These are phyloP conservation scores for Lytechinus variegatus DNA, from an alignment of 35 echinoderm and acorn worm genomes.

Conservation along the genomic window DNA sequence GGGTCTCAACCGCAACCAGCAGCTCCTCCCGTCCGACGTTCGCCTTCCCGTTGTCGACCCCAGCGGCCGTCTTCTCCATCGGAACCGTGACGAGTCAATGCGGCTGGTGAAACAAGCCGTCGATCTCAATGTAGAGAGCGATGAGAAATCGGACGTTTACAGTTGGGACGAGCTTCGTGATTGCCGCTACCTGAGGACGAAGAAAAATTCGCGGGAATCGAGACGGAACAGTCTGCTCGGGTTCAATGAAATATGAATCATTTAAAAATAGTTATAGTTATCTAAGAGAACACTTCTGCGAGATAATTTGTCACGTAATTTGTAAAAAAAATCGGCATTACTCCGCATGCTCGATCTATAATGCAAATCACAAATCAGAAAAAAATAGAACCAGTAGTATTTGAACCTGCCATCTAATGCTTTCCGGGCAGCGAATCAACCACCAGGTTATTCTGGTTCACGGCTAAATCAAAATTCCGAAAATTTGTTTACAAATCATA, in stretches of 20 bases:
- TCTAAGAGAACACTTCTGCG: too few relatives aligned
- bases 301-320: too few relatives aligned
- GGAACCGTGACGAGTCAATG: constrained; percentile 38
- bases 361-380: too few relatives aligned
- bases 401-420: too few relatives aligned
- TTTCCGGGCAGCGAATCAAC: too few relatives aligned
- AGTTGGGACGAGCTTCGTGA: constrained; percentile 46
- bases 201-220: background rate
- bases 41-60: constrained; percentile 40
- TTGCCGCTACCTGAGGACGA: constrained; percentile 35
- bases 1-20: constrained; percentile 26
- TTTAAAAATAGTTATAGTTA: background rate
- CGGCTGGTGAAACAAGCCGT: constrained; percentile 11
- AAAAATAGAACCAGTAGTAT: too few relatives aligned
- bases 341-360: too few relatives aligned
- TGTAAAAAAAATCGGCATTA: too few relatives aligned
- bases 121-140: background rate
- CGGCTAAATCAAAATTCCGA: too few relatives aligned
- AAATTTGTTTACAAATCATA: too few relatives aligned
- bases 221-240: constrained; percentile 24
- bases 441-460: too few relatives aligned
- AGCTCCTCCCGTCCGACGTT: constrained; percentile 8
- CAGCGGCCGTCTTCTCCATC: constrained; percentile 30
- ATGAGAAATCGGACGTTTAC: constrained; percentile 36
- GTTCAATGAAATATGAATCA: constrained; percentile 6